Percentiles rank a stretch among this genome's conserved stretches.
phyloP scores from a whole-genome alignment of 2,113 vertebrate species.

The Barnardius zonarius region DNA sequence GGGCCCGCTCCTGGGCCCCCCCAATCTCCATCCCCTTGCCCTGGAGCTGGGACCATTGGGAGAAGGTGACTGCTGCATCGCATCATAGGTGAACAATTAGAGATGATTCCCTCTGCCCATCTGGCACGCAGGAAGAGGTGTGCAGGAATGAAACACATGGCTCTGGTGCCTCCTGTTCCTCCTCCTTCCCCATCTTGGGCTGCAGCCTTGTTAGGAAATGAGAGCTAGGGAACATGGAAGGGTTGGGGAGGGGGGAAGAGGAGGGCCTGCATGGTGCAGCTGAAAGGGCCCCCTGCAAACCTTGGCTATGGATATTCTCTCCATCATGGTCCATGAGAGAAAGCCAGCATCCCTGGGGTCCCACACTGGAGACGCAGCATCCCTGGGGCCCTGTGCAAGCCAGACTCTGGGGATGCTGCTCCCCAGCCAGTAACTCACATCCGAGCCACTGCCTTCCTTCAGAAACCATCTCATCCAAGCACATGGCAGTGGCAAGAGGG shows the following conservation, averaged over 20 bases:
- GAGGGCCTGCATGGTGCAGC: background rate
- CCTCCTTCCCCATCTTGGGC: constrained; percentile 45
- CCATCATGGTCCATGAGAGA: background rate
- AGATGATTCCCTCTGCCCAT: constrained; percentile 72
- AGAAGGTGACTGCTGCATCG: background rate
- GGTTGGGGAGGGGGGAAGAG: background rate
- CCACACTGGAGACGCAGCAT: background rate
- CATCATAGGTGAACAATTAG: constrained; percentile 67
- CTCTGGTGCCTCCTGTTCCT: constrained; percentile 30
- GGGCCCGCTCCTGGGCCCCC: background rate
- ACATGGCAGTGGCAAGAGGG: background rate
- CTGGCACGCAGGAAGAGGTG: constrained; percentile 68
- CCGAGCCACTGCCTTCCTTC: background rate
- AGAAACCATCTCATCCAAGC: background rate
- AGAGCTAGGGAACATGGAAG: constrained; percentile 36
- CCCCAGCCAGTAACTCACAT: background rate
- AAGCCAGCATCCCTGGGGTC: background rate
- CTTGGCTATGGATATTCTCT: background rate
- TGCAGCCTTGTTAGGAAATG: constrained; percentile 41
- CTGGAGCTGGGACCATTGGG: background rate
- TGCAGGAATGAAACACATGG: constrained; percentile 52
- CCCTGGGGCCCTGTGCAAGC: background rate
- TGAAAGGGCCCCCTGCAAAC: background rate
- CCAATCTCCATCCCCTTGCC: background rate
- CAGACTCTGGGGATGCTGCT: background rate